Base-by-base conservation (phyloP, 2,797 vertebrate species). In the Urophycis tenuis region DNA sequence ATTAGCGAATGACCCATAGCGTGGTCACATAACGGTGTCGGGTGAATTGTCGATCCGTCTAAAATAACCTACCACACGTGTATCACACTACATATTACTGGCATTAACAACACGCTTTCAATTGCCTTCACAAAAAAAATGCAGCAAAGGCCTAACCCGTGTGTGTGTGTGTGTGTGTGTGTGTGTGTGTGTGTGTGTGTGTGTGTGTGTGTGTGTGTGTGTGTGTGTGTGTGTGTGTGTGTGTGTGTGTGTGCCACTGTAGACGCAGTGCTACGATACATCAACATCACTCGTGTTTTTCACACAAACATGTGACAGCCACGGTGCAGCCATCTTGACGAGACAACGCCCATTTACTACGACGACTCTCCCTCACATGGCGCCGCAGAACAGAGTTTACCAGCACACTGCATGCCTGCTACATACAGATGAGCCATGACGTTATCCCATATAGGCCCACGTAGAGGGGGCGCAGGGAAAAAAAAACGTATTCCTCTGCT, bases 301-400 rank as follows among this genome's bases (percentile, higher is more conserved):
- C 36, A 29, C 72, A 25, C 31, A 74, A 75, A 76, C 88, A 89
- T 79, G 83, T 88, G 89, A 85, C 81, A 85, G 81, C 60, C 76
- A 84, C 83, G 73, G 75, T 78, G 84, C 89, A 75, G 91, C 91
- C 92, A 93, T 93, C 82, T 92, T 92, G 87, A 79, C 79, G 83
- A 81, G 91, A 78, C 92, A 92, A 93, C 92, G 91, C 92, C 92
- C 92, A 92, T 91, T 92, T 92, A 92, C 89, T 89, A 92, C 91
- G 85, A 89, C 84, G 89, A 91, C 78, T 73, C 82, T 77, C 85
- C 29, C 85, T 91, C 91, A 92, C 90, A 74, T 89, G 90, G 85
- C 84, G 53, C 74, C 60, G 36, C n/a, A 19, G 79, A 72, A 34
- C 72, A 76, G 83, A 82, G 81, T 36, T 64, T 73, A 30, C 74